These are phyloP conservation scores for Mus spicilegus DNA, from an alignment of 2,113 vertebrate genomes.

Conservation along the genomic window DNA sequence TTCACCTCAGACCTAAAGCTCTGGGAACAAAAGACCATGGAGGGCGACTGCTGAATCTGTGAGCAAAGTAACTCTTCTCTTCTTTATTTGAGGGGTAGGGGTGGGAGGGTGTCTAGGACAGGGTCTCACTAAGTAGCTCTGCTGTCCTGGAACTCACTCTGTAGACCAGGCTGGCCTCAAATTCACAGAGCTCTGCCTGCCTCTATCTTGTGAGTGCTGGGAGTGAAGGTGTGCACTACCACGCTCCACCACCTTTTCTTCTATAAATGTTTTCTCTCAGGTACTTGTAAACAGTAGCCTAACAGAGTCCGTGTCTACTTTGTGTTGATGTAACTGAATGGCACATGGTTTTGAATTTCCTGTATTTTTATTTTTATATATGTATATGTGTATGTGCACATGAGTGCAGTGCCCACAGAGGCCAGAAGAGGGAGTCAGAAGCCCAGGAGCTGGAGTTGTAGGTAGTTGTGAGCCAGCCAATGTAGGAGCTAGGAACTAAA, in stretches of 20 bases:
- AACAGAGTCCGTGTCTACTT: neutral
- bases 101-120: neutral
- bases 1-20: neutral
- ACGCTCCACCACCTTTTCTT: neutral
- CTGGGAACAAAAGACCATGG: neutral
- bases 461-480: neutral
- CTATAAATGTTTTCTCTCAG: neutral
- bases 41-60: neutral
- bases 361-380: neutral
- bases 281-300: neutral
- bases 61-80: neutral
- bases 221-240: neutral
- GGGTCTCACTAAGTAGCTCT: neutral
- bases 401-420: neutral
- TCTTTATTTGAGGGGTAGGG: neutral
- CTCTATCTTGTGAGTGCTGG: neutral
- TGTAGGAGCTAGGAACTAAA: neutral
- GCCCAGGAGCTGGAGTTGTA: neutral
- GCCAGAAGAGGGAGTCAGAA: neutral
- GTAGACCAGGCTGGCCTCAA: neutral
- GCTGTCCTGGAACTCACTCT: neutral
- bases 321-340: neutral
- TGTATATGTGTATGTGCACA: neutral
- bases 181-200: neutral
- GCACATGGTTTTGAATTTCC: neutral